Base-by-base conservation (phyloP, 1,140 invertebrate species). In the Diorhabda carinulata region DNA sequence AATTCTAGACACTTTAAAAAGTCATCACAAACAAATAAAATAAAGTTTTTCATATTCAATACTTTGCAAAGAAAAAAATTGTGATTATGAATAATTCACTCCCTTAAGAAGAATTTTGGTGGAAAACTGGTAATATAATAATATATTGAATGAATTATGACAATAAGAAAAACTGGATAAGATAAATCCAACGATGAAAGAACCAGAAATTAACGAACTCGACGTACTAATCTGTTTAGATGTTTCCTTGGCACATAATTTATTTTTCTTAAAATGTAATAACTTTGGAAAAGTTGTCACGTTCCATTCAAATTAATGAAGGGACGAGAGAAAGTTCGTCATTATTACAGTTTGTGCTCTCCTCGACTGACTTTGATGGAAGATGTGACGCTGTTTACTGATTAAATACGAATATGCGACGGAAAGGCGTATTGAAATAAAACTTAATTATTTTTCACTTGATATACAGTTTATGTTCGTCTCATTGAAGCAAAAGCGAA, bases 261-360 rank as follows among this genome's bases (percentile, higher is more conserved):
- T n/a, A 2, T 52, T 52, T 52, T 52, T 52, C 47, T 52, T 52
- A n/a, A 52, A 52, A 52, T 8, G 47, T 52, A 52, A 52, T 52
- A 52, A 52, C 47, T 52, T 52, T 52, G 6, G 47, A 52, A 52
- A 52, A 52, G 47, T 52, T 52, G 47, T 52, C 47, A 52, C 47
- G 47, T 52, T n/a, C 47, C 47, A 52, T 52, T 52, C 47, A 52
- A 52, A 52, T n/a, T 52, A 52, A 52, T 52, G 47, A 52, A 52
- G 47, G 47, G 47, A 52, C 47, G 47, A 6, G 25, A 25, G 6
- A 52, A 52, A 52, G 47, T 52, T 52, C 47, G 47, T 52, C 47
- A 52, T 52, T 52, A 52, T 52, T 52, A 52, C 47, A 52, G 47
- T 52, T 52, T 25, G 25, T 25, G 25, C 25, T 25, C 25, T 52